Percentiles rank a stretch among this genome's conserved stretches.
Evolutionary conservation across 2,888 invertebrate genomes (phyloP).

Genomic region (Nebria brevicollis): DNA sequence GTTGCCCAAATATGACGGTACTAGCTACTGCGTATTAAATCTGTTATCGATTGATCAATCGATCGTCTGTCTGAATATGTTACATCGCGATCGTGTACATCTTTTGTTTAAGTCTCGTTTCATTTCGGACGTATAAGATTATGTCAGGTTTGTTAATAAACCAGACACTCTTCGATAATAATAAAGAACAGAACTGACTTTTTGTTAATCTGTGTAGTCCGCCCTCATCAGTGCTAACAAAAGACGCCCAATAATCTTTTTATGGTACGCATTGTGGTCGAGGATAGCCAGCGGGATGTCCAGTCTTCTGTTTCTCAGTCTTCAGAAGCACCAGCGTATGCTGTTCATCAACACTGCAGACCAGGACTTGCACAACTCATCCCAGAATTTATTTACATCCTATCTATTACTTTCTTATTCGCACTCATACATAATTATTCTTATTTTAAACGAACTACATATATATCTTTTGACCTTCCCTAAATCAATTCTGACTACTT

Average conservation of each 20-base stretch:
- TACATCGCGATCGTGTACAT: no score
- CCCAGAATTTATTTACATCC: no score
- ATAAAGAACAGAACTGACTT: conserved; percentile 54
- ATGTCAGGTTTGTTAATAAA: conserved; percentile 49
- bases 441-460: no score
- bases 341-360: conserved; percentile 2
- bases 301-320: conserved; percentile 24
- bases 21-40: no score
- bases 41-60: no score
- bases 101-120: no score
- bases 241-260: conserved; percentile 58
- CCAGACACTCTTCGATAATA: conserved; percentile 51
- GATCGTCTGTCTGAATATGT: no score
- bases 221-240: conserved; percentile 59
- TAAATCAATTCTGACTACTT: no score
- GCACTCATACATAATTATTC: no score
- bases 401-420: no score
- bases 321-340: conserved; percentile 3
- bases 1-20: no score
- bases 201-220: conserved; percentile 57
- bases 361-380: neutral
- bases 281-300: conserved; percentile 54
- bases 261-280: conserved; percentile 56
- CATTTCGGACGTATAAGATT: conserved; percentile 13
- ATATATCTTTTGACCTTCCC: neutral